Conservation (phyloP, 2,888 invertebrate genomes). For the Strigamia transsilvanica region DNA sequence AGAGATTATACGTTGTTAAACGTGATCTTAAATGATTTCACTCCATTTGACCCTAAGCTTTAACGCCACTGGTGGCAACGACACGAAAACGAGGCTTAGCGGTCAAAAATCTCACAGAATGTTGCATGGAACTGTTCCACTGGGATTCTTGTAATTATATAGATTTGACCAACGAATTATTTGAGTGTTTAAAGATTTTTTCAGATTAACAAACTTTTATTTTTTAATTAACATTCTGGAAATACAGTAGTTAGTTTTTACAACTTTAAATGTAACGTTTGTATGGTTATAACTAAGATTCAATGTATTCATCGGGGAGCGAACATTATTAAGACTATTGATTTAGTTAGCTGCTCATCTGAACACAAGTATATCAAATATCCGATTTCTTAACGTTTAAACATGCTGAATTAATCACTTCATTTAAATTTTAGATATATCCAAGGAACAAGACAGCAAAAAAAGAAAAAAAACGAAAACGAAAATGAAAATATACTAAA, state of each 20-base stretch:
- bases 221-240: neutral
- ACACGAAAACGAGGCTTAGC: constrained; percentile 10
- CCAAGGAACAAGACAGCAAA: neutral
- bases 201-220: neutral
- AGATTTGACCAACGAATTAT: constrained; percentile 5
- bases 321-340: constrained; percentile 10
- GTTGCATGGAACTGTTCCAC: neutral
- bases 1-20: no score
- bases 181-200: neutral
- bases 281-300: neutral
- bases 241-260: neutral
- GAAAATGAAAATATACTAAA: constrained; percentile 13
- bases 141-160: neutral
- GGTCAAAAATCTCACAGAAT: neutral
- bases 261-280: neutral
- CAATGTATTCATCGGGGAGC: neutral
- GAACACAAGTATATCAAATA: neutral
- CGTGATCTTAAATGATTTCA: constrained; percentile 2
- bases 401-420: constrained; percentile 22
- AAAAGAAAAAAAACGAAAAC: neutral
- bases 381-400: neutral
- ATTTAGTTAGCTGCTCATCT: no score
- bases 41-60: constrained; percentile 2
- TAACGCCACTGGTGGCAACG: constrained; percentile 5
- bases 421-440: constrained; percentile 3